Evolutionary conservation across 37 sponge, comb jelly and placozoan species (phyloP).

Genomic region (Sycon ciliatum): DNA sequence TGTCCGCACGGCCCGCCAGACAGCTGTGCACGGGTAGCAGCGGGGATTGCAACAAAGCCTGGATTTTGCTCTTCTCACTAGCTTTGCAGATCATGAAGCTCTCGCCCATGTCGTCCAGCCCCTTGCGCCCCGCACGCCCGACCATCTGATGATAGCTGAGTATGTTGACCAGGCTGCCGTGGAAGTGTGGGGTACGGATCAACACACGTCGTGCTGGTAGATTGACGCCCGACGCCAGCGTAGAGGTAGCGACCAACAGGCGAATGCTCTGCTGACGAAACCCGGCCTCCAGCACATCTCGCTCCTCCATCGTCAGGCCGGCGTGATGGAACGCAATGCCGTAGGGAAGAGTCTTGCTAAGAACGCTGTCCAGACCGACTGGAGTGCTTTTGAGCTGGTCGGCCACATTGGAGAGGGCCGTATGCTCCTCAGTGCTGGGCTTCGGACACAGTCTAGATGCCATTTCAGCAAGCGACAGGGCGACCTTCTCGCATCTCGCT

Average conservation of each 20-base stretch:
- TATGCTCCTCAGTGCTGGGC: not conserved
- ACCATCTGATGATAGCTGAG: conserved; percentile 88
- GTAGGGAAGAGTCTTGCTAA: conserved; percentile 50
- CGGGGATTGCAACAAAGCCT: conserved; percentile 46
- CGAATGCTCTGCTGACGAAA: conserved; percentile 57
- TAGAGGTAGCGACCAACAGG: conserved; percentile 85
- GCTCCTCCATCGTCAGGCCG: conserved; percentile 93
- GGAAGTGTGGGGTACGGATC: conserved; percentile 80
- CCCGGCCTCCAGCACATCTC: conserved; percentile 85
- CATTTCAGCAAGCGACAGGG: conserved; percentile 25
- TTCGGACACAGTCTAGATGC: not conserved
- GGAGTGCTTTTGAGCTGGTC: conserved; percentile 71
- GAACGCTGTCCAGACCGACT: conserved; percentile 72
- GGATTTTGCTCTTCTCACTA: conserved; percentile 54
- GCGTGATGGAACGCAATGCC: conserved; percentile 97
- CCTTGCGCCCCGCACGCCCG: conserved; percentile 95
- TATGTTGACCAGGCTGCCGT: conserved; percentile 53
- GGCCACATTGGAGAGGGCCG: conserved; percentile 26
- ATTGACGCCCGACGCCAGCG: conserved; percentile 96
- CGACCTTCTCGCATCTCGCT: conserved; percentile 79
- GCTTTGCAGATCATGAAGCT: conserved; percentile 86
- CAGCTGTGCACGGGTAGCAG: conserved; percentile 78
- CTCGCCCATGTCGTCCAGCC: conserved; percentile 82
- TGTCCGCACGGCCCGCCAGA: conserved; percentile 25
- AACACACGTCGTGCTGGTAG: conserved; percentile 92